A percentile compares a stretch with the other conserved stretches of the same genome.
Conservation (phyloP, 23 tunicate genomes). For the Styela clava region DNA sequence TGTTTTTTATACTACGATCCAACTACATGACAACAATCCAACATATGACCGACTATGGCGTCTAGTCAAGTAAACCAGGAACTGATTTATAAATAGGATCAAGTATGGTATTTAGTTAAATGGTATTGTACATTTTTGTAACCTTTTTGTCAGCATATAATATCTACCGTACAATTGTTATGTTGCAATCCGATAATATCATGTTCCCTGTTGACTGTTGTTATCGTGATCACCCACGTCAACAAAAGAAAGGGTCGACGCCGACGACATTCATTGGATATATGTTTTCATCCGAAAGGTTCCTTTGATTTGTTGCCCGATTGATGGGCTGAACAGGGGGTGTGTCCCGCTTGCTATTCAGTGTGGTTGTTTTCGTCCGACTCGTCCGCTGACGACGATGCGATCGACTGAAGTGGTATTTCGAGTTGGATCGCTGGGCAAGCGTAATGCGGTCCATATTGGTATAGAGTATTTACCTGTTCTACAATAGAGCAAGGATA, state of each 20-base stretch:
- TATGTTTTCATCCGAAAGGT: background rate
- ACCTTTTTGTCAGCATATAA: no score
- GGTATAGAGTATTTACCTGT: background rate
- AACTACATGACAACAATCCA: no score
- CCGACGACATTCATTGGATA: background rate
- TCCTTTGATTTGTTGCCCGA: background rate
- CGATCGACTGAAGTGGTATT: background rate
- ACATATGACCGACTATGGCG: no score
- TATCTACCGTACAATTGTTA: background rate
- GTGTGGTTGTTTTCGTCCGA: background rate
- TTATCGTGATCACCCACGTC: background rate
- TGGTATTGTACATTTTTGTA: no score
- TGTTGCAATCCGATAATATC: background rate
- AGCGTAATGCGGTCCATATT: no score
- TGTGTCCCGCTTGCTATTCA: background rate
- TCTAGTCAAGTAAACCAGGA: no score
- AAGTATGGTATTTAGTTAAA: no score
- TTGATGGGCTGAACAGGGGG: background rate
- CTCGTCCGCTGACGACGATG: background rate
- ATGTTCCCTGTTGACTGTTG: background rate
- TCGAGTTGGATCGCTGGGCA: no score
- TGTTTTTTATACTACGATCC: background rate
- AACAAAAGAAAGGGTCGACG: background rate
- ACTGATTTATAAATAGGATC: no score
- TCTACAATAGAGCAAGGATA: background rate